These are phyloP conservation scores for Hypanus sabinus DNA, from an alignment of 2,113 vertebrate genomes.

Conservation along the genomic window DNA sequence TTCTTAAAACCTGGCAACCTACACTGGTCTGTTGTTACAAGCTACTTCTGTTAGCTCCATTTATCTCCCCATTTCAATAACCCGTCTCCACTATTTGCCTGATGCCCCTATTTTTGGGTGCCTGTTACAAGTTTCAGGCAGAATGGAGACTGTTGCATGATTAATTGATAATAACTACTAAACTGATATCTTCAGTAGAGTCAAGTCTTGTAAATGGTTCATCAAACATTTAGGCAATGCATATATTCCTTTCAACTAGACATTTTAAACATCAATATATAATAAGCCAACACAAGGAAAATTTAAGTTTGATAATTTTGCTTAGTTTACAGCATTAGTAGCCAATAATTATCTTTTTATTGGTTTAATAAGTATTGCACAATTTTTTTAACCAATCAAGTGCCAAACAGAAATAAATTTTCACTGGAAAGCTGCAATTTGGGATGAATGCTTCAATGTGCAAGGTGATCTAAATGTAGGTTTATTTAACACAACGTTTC, in stretches of 20 bases:
- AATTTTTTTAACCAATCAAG: neutral
- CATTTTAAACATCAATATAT: too few relatives aligned
- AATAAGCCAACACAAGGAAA: neutral
- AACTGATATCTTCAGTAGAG: neutral
- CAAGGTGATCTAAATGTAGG: neutral
- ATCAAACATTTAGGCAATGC: neutral
- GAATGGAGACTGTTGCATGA: neutral
- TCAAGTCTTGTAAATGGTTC: neutral
- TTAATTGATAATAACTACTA: neutral
- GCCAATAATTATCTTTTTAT: neutral
- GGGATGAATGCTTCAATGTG: neutral
- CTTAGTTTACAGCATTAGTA: neutral
- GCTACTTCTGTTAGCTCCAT: neutral
- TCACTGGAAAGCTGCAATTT: neutral
- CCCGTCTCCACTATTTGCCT: neutral
- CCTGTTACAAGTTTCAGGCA: neutral
- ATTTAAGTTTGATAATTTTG: neutral
- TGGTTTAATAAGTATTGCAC: neutral
- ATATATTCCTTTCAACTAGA: neutral
- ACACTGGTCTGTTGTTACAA: neutral
- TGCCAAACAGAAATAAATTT: neutral
- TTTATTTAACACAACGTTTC: constrained; percentile 34
- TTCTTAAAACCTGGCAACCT: neutral
- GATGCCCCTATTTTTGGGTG: neutral
- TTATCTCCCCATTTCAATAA: neutral